Conservation (phyloP, 2,113 vertebrate species). For the Vidua chalybeata region DNA sequence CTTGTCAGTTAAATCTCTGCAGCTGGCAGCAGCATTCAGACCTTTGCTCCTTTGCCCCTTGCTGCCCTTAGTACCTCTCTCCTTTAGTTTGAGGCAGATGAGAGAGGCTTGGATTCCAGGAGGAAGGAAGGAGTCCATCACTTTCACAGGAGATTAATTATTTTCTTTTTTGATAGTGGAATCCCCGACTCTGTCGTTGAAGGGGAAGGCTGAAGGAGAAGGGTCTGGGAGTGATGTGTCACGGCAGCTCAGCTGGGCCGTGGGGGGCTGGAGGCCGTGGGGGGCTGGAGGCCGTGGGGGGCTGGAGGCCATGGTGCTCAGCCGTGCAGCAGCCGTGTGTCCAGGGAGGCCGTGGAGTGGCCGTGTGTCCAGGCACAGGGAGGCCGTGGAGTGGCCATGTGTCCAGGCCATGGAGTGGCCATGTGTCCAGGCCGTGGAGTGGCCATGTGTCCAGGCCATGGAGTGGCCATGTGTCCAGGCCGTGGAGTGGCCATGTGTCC, state of each 20-base stretch:
- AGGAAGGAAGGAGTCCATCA: neutral
- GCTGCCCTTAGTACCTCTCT: neutral
- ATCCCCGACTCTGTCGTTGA: accelerated
- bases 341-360: accelerated
- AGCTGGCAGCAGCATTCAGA: neutral
- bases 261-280: accelerated
- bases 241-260: accelerated
- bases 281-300: no score
- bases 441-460: neutral
- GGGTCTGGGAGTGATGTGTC: neutral
- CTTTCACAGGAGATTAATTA: neutral
- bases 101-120: neutral
- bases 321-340: neutral
- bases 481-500: neutral
- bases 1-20: neutral
- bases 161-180: neutral
- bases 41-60: neutral
- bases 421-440: neutral
- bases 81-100: accelerated
- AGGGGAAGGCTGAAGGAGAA: neutral
- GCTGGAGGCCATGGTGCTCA: accelerated
- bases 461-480: neutral
- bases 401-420: neutral
- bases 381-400: neutral
- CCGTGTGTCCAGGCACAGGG: neutral